Evolutionary conservation across 2,113 vertebrate genomes (phyloP).

Genomic region (Sapayoa aenigma): DNA sequence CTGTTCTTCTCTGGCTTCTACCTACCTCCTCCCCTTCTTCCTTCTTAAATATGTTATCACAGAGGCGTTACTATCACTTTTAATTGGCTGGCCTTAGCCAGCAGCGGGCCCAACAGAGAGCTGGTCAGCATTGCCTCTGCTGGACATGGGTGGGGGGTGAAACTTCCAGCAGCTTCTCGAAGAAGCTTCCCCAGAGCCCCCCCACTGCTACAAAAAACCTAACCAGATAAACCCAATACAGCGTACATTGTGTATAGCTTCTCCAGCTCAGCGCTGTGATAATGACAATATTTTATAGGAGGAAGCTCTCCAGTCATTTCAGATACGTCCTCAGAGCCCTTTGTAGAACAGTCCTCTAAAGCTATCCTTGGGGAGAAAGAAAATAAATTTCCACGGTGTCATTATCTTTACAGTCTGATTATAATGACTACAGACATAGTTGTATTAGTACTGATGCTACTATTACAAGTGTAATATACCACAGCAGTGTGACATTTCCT

Average conservation of each 20-base stretch:
- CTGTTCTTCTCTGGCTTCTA: too few relatives aligned
- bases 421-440: conserved; percentile 17
- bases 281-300: background rate
- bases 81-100: too few relatives aligned
- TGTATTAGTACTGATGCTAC: background rate
- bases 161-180: too few relatives aligned
- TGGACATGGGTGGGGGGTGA: too few relatives aligned
- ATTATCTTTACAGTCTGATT: conserved; percentile 40
- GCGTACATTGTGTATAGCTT: background rate
- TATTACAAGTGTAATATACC: conserved; percentile 10
- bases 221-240: too few relatives aligned
- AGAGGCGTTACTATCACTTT: too few relatives aligned
- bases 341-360: background rate
- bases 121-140: too few relatives aligned
- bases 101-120: too few relatives aligned
- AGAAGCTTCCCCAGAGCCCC: too few relatives aligned
- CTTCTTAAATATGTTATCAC: too few relatives aligned
- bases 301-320: background rate
- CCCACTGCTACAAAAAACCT: too few relatives aligned
- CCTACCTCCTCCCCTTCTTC: too few relatives aligned
- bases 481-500: conserved; percentile 25
- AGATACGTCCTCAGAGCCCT: background rate
- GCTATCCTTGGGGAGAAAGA: background rate
- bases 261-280: background rate
- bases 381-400: conserved; percentile 5